Evolutionary conservation across 2,888 invertebrate genomes (phyloP), one percentile per base, ranked within the genome.

Genomic region (Drosophila borealis): DNA sequence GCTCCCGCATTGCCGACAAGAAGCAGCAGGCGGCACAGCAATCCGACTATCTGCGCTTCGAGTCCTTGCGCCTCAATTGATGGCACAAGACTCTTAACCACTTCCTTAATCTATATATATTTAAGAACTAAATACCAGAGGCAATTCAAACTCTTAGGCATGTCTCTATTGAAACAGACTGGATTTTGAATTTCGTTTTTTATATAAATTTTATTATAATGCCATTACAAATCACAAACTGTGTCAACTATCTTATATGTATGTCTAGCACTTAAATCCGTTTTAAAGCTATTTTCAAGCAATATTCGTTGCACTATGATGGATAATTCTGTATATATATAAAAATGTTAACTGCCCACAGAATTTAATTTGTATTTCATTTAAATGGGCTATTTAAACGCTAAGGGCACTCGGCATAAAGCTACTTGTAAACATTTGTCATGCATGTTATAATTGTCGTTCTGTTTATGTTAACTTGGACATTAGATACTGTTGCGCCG

Each of bases 1-100:
- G 99, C 11, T 98, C 98, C 0, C 94, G 97, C 89, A 98, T 99
- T 89, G 99, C 98, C 5, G 96, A 97, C 91, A 95, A 95, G 50
- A 97, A 96, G 91, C 97, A 98, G 93, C 97, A 97, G 91, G 98
- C 97, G 4, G 94, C 94, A 88, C 96, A 97, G 90, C 87, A 95
- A 64, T 98, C 98, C 0, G n/a, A 46, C 0, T 77, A 75, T 45
- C 68, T 89, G 4, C 33, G 41, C 1, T 61, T 69, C n/a, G 63
- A 66, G 0, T 10, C 37, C 1, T 9, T 60, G 1, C 36, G 19
- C 5, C 10, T 21, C 3, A 36, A 5, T 0, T 10, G 19, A 50
- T 0, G 3, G n/a, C 36, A 25, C 25, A 25, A 25, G 1, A 25
- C 25, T 25, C 25, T 25, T n/a, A 37, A n/a, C n/a, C n/a, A 37